Percentiles rank a stretch among this genome's conserved stretches.
These are phyloP conservation scores for Ennomos erosarius DNA, from an alignment of 2,888 invertebrate species.

Conservation along the genomic window DNA sequence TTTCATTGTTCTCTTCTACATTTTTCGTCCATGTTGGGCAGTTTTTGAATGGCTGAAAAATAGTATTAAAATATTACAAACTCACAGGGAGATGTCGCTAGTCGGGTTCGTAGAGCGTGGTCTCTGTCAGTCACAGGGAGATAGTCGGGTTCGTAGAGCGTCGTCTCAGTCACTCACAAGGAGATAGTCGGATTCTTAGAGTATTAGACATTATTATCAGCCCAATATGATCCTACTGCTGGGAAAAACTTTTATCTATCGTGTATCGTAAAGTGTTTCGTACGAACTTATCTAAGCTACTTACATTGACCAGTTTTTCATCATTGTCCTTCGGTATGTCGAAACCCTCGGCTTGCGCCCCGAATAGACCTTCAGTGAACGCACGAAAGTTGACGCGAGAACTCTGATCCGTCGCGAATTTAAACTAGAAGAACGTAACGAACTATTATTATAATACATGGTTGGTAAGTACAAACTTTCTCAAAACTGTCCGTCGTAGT, in stretches of 20 bases:
- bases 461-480: neutral
- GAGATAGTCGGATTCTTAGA: too few species aligned
- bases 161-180: too few species aligned
- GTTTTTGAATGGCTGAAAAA: constrained; percentile 84
- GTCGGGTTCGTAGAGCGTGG: too few species aligned
- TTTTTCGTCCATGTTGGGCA: constrained; percentile 86
- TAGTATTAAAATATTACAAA: neutral
- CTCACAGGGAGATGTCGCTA: too few species aligned
- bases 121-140: too few species aligned
- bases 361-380: constrained; percentile 88
- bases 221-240: too few species aligned
- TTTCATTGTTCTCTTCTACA: constrained; percentile 76
- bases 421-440: constrained; percentile 80
- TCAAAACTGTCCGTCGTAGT: too few species aligned
- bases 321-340: constrained; percentile 70
- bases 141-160: too few species aligned
- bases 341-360: constrained; percentile 69
- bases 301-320: constrained; percentile 72
- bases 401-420: constrained; percentile 84
- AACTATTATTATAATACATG: neutral
- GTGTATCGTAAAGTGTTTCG: too few species aligned
- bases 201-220: too few species aligned
- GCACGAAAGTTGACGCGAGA: constrained; percentile 86
- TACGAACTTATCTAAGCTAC: constrained; percentile 18
- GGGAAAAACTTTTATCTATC: too few species aligned